Conservation (phyloP, 2,113 vertebrate species). For the Parotia lawesii region DNA sequence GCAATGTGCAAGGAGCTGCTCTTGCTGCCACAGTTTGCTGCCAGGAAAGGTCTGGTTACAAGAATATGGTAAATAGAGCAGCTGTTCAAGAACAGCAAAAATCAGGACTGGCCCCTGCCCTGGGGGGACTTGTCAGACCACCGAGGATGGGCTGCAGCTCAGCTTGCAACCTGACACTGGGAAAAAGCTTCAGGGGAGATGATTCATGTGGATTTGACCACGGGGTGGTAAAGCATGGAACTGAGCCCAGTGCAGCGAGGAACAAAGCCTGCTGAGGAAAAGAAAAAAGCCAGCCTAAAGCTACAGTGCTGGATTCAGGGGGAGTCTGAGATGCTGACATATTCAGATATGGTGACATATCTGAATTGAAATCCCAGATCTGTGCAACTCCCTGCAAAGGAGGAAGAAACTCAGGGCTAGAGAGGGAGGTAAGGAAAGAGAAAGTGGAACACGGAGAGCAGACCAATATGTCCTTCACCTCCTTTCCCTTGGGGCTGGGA, state of each 20-base stretch:
- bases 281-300: neutral
- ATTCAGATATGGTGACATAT: neutral
- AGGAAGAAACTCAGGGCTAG: neutral
- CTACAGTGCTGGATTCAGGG: neutral
- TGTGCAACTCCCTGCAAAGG: neutral
- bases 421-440: neutral
- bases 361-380: neutral
- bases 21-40: neutral
- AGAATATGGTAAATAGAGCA: neutral
- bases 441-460: neutral
- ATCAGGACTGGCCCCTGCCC: neutral
- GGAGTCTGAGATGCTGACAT: neutral
- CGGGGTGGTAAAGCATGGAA: neutral
- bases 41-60: neutral
- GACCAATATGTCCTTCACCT: neutral
- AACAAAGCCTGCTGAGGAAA: neutral
- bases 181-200: neutral
- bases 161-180: neutral
- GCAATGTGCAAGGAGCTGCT: fast-evolving
- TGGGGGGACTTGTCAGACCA: neutral
- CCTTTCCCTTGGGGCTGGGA: neutral
- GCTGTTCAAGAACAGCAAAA: neutral
- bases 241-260: neutral
- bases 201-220: neutral
- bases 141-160: neutral